phyloP scores from a whole-genome alignment of 2,113 vertebrate genomes.

The Pheucticus melanocephalus region DNA sequence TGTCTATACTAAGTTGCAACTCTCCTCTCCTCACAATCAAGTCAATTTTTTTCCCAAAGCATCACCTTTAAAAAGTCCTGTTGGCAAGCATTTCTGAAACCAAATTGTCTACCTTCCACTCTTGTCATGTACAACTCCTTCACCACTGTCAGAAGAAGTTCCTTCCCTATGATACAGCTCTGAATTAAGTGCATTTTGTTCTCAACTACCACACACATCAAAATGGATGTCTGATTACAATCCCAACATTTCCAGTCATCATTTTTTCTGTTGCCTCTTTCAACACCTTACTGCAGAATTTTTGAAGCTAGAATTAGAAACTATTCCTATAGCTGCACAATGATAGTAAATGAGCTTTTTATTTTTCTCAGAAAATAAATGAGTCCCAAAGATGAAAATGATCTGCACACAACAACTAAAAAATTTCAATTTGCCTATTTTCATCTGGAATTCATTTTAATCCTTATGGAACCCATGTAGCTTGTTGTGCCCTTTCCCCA shows the following conservation, averaged over 20 bases:
- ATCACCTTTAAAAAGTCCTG: not conserved
- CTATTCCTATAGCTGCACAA: not conserved
- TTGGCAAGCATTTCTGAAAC: not conserved
- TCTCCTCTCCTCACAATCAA: not conserved
- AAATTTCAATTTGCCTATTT: not conserved
- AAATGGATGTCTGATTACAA: not conserved
- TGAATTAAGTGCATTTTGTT: not conserved
- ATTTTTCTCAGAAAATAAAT: not conserved
- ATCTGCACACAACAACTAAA: not conserved
- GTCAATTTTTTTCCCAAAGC: not conserved
- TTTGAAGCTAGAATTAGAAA: not conserved
- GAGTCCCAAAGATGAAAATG: not conserved
- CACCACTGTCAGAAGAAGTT: not conserved
- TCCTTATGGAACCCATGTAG: not conserved
- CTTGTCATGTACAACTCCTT: not conserved
- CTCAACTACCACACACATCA: not conserved
- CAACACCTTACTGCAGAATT: not conserved
- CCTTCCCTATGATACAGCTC: not conserved
- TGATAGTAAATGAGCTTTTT: not conserved
- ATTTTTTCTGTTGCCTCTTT: not conserved
- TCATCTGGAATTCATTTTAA: not conserved
- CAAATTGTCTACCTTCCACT: not conserved
- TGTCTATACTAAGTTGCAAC: not conserved
- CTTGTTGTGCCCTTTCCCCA: not conserved
- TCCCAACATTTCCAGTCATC: not conserved